Evolutionary conservation across 2,797 vertebrate species (phyloP), one percentile per base, ranked within the genome.

Genomic region (Oreochromis mossambicus): DNA sequence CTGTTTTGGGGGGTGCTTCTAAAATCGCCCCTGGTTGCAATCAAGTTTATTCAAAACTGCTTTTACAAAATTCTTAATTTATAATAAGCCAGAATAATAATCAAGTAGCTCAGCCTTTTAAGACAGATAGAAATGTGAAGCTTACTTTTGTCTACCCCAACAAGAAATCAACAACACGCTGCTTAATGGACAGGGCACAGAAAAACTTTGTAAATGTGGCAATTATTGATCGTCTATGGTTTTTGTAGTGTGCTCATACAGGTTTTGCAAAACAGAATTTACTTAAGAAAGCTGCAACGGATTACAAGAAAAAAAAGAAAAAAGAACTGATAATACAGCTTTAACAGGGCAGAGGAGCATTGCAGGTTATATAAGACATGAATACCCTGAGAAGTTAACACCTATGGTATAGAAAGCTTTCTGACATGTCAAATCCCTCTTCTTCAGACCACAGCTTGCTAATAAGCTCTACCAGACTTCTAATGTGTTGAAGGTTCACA

Each of bases 401-500:
- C 76, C 73, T 66, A 76, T 46, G 43, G 36, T 82, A 78, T 61
- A 75, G 34, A 73, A 83, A 43, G 26, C n/a, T 14, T 79, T 73
- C 73, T 82, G 82, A 78, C 66, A 77, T 77, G 75, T 80, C 36
- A 84, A 66, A 90, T 82, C 55, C 32, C 26, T 81, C 26, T 11
- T 78, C 76, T 26, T 83, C 46, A 46, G 77, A 70, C 56, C 24
- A 66, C 38, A 68, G 63, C 50, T 63, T 61, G 46, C 82, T 92
- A 93, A 92, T 82, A 70, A 92, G 88, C 82, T 77, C 54, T 55
- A 50, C 81, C 86, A 89, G 73, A 76, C 61, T 81, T 82, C 73
- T 81, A 82, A 89, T 81, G 82, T 34, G 43, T 61, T 87, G 61
- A 93, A 89, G 13, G 19, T 61, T 88, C 86, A 85, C 86, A 89